Evolutionary conservation across 1,140 invertebrate genomes (phyloP), one percentile per base, ranked within the genome.

Genomic region (Pomacea maculata): DNA sequence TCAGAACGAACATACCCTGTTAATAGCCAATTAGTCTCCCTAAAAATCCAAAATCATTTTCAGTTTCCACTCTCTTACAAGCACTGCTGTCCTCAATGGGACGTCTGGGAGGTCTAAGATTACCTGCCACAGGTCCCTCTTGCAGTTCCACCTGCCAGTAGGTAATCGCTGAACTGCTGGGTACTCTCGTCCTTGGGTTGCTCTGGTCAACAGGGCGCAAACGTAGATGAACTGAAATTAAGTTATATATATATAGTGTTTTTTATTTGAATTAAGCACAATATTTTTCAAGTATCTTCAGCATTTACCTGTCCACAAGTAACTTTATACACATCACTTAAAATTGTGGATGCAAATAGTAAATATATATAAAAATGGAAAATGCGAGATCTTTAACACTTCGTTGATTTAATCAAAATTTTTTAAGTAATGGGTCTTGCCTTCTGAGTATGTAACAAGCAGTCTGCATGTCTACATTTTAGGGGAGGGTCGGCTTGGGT

Each of bases 401-500:
- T 89, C 90, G 73, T 90, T 88, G 6, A 45, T 45, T 45, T 45
- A 45, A 6, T 45, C 1, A 1, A 45, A 45, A 45, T 45, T 25
- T 25, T 25, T 25, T 0, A 25, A 6, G 34, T 45, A 6, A 45
- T 45, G 34, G 34, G 3, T 45, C 34, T 45, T 1, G 34, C 1
- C 34, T 45, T 0, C 1, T 45, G 34, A 4, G 0, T 45, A 45
- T 4, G 1, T 45, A 14, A 88, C 88, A 15, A 89, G 88, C 45
- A 91, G 64, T 78, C 90, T 89, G 1, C 88, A 89, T 80, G 90
- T 89, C 80, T 90, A 87, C 78, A 90, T 89, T 78, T 91, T 91
- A 82, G 90, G 90, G 79, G 89, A 90, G 34, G 90, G 85, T 45
- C 87, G 67, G 11, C 90, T 84, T 12, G 87, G 82, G 78, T 85